Percentiles rank a stretch among this genome's conserved stretches.
phyloP scores from a whole-genome alignment of 1,140 invertebrate genomes.

The Steinernema khuongi region DNA sequence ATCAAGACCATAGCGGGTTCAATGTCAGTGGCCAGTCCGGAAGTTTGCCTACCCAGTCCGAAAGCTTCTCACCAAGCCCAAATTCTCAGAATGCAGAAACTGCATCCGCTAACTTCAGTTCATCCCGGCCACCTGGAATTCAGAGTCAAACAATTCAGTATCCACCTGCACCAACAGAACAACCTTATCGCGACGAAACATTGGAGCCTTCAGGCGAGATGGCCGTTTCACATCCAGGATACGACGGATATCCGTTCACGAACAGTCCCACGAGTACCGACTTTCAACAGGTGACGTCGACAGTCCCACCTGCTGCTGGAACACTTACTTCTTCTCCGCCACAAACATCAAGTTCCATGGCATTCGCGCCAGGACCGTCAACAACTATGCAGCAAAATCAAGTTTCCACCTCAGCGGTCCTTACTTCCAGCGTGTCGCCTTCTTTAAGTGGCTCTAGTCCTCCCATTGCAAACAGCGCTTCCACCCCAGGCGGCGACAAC shows the following conservation, averaged over 20 bases:
- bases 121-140: too few relatives aligned
- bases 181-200: background rate
- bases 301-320: too few relatives aligned
- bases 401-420: background rate
- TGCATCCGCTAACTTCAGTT: too few relatives aligned
- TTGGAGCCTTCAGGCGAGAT: background rate
- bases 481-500: background rate
- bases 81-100: too few relatives aligned
- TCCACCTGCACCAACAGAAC: background rate
- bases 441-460: background rate
- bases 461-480: background rate
- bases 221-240: conserved; percentile 4
- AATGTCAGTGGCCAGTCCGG: too few relatives aligned
- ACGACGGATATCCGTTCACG: conserved; percentile 1
- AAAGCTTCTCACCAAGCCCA: too few relatives aligned
- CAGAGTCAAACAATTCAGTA: background rate
- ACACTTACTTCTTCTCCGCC: background rate
- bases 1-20: background rate
- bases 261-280: background rate
- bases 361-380: too few relatives aligned
- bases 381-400: background rate
- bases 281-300: too few relatives aligned
- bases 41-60: too few relatives aligned
- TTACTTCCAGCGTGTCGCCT: background rate
- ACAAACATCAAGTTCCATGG: background rate